These are phyloP conservation scores for Zoanthus sociatus DNA, from an alignment of 92 coral and sea anemone genomes.

Conservation along the genomic window DNA sequence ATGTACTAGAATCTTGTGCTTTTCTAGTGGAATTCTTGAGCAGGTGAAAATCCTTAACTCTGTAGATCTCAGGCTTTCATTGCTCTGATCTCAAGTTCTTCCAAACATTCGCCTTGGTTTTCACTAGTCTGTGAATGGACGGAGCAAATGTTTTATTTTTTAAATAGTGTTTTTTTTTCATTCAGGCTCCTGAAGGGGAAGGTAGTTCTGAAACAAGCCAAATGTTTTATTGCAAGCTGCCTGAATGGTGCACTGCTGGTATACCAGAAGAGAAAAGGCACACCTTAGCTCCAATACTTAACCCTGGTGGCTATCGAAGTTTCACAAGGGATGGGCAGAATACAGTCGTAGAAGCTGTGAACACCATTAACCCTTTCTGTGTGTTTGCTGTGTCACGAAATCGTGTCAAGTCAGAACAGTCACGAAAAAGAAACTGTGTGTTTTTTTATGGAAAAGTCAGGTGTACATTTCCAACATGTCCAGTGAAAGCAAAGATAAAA, in stretches of 20 bases:
- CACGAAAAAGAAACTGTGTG: not conserved
- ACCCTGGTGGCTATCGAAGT: not conserved
- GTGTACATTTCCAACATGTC: not conserved
- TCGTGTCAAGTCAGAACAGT: not conserved
- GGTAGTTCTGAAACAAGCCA: not conserved
- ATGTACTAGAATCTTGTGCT: too few species aligned
- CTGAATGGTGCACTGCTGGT: not conserved
- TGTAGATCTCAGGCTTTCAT: too few species aligned
- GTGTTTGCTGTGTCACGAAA: not conserved
- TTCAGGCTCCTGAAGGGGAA: not conserved
- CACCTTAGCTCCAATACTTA: not conserved
- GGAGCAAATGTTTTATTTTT: not conserved
- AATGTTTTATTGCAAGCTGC: constrained; percentile 1
- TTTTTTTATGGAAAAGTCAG: not conserved
- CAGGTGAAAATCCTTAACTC: too few species aligned
- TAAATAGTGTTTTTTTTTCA: not conserved
- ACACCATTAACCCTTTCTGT: not conserved
- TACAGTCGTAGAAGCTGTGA: not conserved
- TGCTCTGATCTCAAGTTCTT: too few species aligned
- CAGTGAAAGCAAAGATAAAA: not conserved
- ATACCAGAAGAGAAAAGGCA: not conserved
- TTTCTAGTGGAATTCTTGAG: too few species aligned
- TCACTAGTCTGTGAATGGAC: too few species aligned
- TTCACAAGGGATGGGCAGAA: not conserved
- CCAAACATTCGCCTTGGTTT: too few species aligned